These are phyloP conservation scores for Anoplius nigerrimus DNA, from an alignment of 2,888 invertebrate genomes.

Conservation along the genomic window DNA sequence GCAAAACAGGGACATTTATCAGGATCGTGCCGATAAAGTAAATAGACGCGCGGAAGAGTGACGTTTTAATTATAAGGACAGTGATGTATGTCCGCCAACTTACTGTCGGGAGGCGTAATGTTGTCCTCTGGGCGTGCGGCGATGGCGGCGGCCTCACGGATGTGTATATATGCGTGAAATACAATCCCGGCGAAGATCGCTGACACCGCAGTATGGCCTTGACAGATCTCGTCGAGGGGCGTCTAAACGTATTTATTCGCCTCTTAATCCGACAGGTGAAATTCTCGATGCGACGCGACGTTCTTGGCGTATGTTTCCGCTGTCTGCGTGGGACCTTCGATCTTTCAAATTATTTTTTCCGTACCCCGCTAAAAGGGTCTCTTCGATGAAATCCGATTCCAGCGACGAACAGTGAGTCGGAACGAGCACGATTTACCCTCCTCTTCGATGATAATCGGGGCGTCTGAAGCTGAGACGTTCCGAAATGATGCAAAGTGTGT, in stretches of 20 bases:
- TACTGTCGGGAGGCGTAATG: slow-evolving; percentile 1
- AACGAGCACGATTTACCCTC: too few species aligned
- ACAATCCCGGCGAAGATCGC: slow-evolving; percentile 3
- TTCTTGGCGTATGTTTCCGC: neutral
- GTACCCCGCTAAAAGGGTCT: neutral
- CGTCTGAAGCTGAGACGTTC: too few species aligned
- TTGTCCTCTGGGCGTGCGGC: neutral
- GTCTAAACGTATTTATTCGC: neutral
- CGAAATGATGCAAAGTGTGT: too few species aligned
- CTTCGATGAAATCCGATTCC: too few species aligned
- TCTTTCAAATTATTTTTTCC: neutral
- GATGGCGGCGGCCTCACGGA: too few species aligned
- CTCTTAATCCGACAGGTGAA: neutral
- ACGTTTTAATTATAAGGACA: slow-evolving; percentile 57
- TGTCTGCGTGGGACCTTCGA: neutral
- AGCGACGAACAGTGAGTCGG: too few species aligned
- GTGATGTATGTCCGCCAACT: slow-evolving; percentile 33
- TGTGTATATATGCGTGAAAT: slow-evolving; percentile 5
- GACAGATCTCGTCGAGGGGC: slow-evolving; percentile 6
- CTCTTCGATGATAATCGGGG: too few species aligned
- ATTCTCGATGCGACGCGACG: neutral
- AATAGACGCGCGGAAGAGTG: slow-evolving; percentile 51
- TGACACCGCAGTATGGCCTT: slow-evolving; percentile 1
- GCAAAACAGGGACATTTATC: slow-evolving; percentile 60
- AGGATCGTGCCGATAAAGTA: slow-evolving; percentile 62